phyloP scores from a whole-genome alignment of 2,113 vertebrate species.

The Nematolebias whitei region DNA sequence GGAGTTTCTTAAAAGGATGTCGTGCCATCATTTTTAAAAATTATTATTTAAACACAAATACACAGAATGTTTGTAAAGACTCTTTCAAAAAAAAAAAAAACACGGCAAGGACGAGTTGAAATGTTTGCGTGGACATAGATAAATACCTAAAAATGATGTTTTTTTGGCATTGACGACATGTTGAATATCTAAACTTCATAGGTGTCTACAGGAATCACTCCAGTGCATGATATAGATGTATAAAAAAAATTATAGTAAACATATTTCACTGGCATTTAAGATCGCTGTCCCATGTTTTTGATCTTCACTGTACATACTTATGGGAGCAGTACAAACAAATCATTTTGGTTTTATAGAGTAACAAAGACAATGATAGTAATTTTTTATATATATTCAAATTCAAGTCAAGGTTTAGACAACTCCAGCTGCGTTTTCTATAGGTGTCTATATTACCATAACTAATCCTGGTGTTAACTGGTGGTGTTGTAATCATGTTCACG shows the following conservation, averaged over 20 bases:
- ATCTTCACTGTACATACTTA: conserved; percentile 80
- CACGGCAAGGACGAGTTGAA: conserved; percentile 38
- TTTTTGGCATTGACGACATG: conserved; percentile 59
- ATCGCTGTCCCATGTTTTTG: conserved; percentile 65
- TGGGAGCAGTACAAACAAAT: conserved; percentile 65
- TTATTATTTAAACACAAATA: conserved; percentile 44
- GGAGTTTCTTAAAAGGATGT: conserved; percentile 76
- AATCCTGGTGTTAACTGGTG: conserved; percentile 69
- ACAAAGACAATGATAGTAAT: conserved; percentile 74
- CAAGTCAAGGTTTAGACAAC: conserved; percentile 68
- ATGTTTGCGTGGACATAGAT: conserved; percentile 59
- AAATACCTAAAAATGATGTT: conserved; percentile 46
- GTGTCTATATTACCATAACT: conserved; percentile 74
- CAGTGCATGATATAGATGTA: conserved; percentile 79
- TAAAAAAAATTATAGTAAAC: conserved; percentile 70
- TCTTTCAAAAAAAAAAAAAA: conserved; percentile 48
- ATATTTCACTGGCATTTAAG: conserved; percentile 68
- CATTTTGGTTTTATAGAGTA: conserved; percentile 77
- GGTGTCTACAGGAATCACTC: conserved; percentile 65
- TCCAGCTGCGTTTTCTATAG: conserved; percentile 76
- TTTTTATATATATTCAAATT: conserved; percentile 74
- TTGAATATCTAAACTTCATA: conserved; percentile 65
- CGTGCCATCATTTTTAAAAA: conserved; percentile 60
- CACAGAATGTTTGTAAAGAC: conserved; percentile 75
- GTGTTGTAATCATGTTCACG: conserved; percentile 72